Evolutionary conservation across 2,888 invertebrate genomes (phyloP).

Genomic region (Scrobipalpa costella): DNA sequence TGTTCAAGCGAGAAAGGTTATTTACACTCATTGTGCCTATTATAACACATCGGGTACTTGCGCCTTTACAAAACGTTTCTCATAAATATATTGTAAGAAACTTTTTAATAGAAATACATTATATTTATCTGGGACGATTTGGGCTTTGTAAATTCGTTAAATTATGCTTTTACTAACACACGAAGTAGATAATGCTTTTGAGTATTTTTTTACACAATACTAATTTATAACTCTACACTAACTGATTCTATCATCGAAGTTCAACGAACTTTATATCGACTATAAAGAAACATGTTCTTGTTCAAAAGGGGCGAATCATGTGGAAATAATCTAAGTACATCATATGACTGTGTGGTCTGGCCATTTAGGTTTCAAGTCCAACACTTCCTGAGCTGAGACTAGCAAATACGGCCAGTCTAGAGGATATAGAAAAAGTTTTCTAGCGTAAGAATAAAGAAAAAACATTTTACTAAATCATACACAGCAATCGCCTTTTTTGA

Average conservation of each 20-base stretch:
- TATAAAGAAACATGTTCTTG: not conserved
- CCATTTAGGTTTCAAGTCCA: no score
- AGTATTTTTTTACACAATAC: not conserved
- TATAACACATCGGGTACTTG: constrained; percentile 27
- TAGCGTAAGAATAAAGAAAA: not conserved
- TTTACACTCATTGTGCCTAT: constrained; percentile 37
- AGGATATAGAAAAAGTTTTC: not conserved
- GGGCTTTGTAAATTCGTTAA: not conserved
- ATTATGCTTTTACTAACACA: not conserved
- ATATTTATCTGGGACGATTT: not conserved
- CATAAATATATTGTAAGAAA: not conserved
- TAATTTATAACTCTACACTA: not conserved
- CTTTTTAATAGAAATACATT: not conserved
- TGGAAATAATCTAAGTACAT: no score
- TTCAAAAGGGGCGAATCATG: not conserved
- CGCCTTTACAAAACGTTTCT: not conserved
- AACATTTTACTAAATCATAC: not conserved
- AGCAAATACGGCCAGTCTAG: no score
- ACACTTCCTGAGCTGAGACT: no score
- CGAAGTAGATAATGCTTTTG: not conserved
- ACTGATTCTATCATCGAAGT: not conserved
- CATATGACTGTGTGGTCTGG: no score
- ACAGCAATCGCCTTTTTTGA: not conserved
- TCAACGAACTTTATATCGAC: not conserved
- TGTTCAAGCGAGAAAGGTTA: constrained; percentile 24